phyloP scores from a whole-genome alignment of 2,888 invertebrate species.

The Dolichopus griseipennis region DNA sequence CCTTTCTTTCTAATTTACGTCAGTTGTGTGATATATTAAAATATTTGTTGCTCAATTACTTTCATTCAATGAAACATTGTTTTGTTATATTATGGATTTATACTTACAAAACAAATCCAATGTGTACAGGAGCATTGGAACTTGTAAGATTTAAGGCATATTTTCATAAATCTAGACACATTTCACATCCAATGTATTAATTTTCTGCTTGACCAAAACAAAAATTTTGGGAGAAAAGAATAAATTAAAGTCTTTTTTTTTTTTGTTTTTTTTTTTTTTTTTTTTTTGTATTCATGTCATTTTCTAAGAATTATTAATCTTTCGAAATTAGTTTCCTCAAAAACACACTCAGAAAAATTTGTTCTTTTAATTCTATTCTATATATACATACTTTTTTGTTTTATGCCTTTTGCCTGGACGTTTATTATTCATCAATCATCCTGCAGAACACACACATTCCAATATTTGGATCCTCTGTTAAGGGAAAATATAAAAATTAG shows the following conservation, averaged over 20 bases:
- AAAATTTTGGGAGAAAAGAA: background rate
- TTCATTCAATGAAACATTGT: background rate
- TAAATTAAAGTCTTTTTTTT: background rate
- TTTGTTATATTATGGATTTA: no score
- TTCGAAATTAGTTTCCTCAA: background rate
- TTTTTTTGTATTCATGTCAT: background rate
- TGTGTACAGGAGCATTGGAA: no score
- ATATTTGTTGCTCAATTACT: background rate
- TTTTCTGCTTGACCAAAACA: background rate
- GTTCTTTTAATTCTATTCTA: background rate
- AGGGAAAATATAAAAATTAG: no score
- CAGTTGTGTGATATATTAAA: background rate
- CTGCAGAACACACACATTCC: background rate
- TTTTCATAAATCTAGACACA: no score
- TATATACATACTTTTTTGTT: background rate
- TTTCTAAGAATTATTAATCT: background rate
- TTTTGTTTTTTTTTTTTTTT: no score
- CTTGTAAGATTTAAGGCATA: no score
- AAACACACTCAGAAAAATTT: background rate
- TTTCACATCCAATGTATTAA: no score
- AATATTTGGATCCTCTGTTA: no score
- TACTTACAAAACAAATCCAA: no score
- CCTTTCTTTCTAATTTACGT: no score
- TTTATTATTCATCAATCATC: conserved; percentile 1
- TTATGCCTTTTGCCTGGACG: background rate